Percentiles rank a stretch among this genome's conserved stretches.
These are phyloP conservation scores for Papilio elwesi DNA, from an alignment of 2,888 invertebrate species.

Conservation along the genomic window DNA sequence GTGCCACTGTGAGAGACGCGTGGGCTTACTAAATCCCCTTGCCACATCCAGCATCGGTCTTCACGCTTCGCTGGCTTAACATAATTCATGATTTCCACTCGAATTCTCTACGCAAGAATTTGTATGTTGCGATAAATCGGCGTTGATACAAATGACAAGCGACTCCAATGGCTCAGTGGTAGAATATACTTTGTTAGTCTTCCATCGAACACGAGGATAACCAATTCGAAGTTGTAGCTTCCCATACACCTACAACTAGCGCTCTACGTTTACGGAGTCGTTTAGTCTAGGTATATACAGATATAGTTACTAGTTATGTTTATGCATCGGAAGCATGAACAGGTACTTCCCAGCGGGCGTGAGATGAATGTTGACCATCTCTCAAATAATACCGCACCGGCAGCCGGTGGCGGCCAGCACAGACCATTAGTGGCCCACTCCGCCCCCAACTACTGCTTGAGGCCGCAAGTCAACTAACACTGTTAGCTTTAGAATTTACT, in stretches of 20 bases:
- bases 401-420: slow-evolving; percentile 53
- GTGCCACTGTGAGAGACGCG: neutral
- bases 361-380: slow-evolving; percentile 49
- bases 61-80: neutral
- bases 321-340: too few relatives aligned
- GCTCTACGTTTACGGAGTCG: too few relatives aligned
- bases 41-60: neutral
- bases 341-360: too few relatives aligned
- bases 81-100: slow-evolving; percentile 6
- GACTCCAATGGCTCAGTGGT: too few relatives aligned
- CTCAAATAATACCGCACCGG: slow-evolving; percentile 57
- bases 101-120: slow-evolving; percentile 1
- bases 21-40: slow-evolving; percentile 13
- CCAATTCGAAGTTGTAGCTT: too few relatives aligned
- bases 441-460: slow-evolving; percentile 50
- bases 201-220: too few relatives aligned
- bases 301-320: too few relatives aligned
- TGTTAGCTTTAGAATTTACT: neutral
- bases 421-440: slow-evolving; percentile 58
- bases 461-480: neutral
- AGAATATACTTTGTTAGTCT: too few relatives aligned
- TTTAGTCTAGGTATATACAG: too few relatives aligned
- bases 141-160: too few relatives aligned
- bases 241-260: too few relatives aligned
- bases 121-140: neutral